A percentile compares a stretch with the other conserved stretches of the same genome.
These are phyloP conservation scores for Luperina testacea DNA, from an alignment of 2,888 invertebrate genomes.

Conservation along the genomic window DNA sequence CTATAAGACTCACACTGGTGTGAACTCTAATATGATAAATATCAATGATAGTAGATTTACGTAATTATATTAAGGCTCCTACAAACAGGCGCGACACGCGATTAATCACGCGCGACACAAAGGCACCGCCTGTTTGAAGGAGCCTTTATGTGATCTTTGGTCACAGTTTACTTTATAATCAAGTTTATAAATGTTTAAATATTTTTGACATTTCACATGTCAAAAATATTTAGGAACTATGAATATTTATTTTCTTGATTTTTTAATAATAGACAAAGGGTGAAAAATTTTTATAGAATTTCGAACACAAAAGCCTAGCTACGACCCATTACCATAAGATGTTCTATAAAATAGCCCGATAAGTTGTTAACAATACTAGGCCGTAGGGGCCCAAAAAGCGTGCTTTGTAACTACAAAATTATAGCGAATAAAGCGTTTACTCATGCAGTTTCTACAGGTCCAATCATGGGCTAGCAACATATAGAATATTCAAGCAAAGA, in stretches of 20 bases:
- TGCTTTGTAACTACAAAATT: not conserved
- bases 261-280: not conserved
- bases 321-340: not conserved
- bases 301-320: not conserved
- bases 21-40: not conserved
- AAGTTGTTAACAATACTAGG: not conserved
- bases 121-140: too few species aligned
- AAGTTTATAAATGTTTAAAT: not conserved
- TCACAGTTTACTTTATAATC: not conserved
- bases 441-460: conserved; percentile 15
- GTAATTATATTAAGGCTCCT: not conserved
- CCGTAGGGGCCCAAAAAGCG: not conserved
- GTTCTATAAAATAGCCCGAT: not conserved
- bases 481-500: not conserved
- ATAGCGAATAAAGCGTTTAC: not conserved
- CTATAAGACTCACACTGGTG: not conserved
- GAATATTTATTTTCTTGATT: too few species aligned
- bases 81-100: too few species aligned
- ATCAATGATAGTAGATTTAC: not conserved
- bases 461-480: not conserved
- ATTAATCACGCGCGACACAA: too few species aligned
- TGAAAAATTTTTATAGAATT: not conserved
- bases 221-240: not conserved
- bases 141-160: too few species aligned
- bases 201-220: too few species aligned